Percentiles rank a stretch among this genome's conserved stretches.
These are phyloP conservation scores for Zosterops pallidus DNA, from an alignment of 2,113 vertebrate species.

Conservation along the genomic window DNA sequence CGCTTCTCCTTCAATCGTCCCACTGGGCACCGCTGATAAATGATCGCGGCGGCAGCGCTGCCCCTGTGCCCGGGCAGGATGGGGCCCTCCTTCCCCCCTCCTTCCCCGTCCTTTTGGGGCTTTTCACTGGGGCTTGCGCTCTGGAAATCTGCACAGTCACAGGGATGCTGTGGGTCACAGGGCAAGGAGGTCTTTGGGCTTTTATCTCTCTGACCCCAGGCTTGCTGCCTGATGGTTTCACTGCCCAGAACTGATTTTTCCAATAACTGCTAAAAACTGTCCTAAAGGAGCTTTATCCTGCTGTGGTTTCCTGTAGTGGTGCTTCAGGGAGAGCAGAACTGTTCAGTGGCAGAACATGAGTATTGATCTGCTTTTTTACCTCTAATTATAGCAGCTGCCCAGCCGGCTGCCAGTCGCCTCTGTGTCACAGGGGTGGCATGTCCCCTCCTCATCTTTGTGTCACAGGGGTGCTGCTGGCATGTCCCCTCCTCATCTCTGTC, in stretches of 20 bases:
- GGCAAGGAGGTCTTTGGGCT: rapidly evolving
- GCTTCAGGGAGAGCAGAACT: not conserved
- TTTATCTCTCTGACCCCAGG: not conserved
- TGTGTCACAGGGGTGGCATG: rapidly evolving
- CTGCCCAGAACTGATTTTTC: not conserved
- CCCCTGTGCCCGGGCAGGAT: not conserved
- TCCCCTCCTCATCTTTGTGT: not conserved
- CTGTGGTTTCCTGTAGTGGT: not conserved
- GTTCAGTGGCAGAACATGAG: not conserved
- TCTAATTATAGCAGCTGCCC: not conserved
- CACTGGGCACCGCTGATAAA: not conserved
- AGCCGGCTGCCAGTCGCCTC: rapidly evolving
- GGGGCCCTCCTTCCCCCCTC: rapidly evolving
- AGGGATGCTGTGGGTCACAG: not conserved
- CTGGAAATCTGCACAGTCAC: rapidly evolving
- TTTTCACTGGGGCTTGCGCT: not conserved
- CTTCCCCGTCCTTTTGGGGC: not conserved
- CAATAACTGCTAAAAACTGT: not conserved
- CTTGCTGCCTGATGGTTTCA: rapidly evolving
- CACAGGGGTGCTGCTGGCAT: rapidly evolving
- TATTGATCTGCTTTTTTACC: not conserved
- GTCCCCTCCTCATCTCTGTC: not conserved
- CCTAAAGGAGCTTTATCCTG: not conserved
- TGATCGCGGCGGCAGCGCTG: not conserved
- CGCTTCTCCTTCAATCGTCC: not conserved